Evolutionary conservation across 92 coral and sea anemone species (phyloP).

Genomic region (Galaxea fascicularis): DNA sequence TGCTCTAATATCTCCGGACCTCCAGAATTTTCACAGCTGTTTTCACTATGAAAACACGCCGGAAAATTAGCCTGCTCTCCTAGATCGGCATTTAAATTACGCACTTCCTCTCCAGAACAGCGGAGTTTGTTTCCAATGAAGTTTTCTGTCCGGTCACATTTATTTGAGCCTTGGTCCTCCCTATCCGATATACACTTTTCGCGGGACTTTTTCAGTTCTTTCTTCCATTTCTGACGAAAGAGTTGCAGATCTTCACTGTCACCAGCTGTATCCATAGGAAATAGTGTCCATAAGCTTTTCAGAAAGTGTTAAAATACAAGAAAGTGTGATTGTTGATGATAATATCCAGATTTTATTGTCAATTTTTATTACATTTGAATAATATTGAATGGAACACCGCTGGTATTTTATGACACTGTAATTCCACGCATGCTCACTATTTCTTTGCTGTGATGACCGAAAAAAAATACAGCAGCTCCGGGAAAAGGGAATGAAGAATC

Average conservation of each 20-base stretch:
- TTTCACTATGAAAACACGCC: slow-evolving; percentile 2
- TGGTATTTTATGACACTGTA: slow-evolving; percentile 39
- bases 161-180: background rate
- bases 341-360: background rate
- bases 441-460: slow-evolving; percentile 41
- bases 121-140: background rate
- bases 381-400: slow-evolving; percentile 70
- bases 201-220: slow-evolving; percentile 67
- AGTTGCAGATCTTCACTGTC: slow-evolving; percentile 62
- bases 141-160: background rate
- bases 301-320: background rate
- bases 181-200: background rate
- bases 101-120: slow-evolving; percentile 18
- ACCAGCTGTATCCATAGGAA: slow-evolving; percentile 20
- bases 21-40: background rate
- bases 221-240: slow-evolving; percentile 82
- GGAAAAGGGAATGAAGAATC: slow-evolving; percentile 52
- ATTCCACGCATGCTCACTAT: slow-evolving; percentile 44
- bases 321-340: background rate
- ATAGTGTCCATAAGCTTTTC: background rate
- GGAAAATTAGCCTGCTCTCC: background rate
- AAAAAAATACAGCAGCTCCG: slow-evolving; percentile 11
- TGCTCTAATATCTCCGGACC: background rate
- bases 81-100: background rate
- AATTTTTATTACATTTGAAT: slow-evolving; percentile 36